Evolutionary conservation across 2,888 invertebrate genomes (phyloP).

Genomic region (Epinotia nisella): DNA sequence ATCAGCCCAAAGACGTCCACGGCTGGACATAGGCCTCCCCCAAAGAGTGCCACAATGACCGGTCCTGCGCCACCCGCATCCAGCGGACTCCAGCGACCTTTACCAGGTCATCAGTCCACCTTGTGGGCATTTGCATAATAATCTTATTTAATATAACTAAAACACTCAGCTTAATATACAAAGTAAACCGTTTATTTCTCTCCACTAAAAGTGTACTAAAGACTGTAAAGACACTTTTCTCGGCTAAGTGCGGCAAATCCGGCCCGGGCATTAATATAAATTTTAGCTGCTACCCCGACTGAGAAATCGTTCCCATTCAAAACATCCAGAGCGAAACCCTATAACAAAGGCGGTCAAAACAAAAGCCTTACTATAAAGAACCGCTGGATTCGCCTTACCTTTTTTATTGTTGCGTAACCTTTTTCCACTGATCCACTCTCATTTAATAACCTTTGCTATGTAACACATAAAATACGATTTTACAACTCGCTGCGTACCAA

Average conservation of each 20-base stretch:
- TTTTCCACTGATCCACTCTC: constrained; percentile 72
- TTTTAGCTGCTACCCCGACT: constrained; percentile 63
- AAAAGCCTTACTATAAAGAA: constrained; percentile 67
- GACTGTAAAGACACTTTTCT: constrained; percentile 28
- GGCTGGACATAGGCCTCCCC: no score
- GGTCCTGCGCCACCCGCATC: no score
- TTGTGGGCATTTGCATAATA: no score
- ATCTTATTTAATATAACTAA: neutral
- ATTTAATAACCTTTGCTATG: constrained; percentile 69
- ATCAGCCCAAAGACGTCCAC: no score
- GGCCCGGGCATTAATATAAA: constrained; percentile 48
- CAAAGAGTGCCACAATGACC: no score
- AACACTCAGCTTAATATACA: constrained; percentile 29
- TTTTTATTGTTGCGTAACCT: constrained; percentile 75
- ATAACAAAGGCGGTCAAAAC: constrained; percentile 60
- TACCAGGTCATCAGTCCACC: no score
- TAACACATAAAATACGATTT: constrained; percentile 60
- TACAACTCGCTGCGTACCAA: constrained; percentile 47
- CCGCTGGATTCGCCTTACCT: constrained; percentile 66
- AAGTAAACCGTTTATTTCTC: constrained; percentile 18
- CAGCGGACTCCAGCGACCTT: no score
- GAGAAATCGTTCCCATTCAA: constrained; percentile 72
- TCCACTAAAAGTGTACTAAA: constrained; percentile 46
- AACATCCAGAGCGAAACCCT: constrained; percentile 58
- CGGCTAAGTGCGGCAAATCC: constrained; percentile 37